phyloP scores from a whole-genome alignment of 2,888 invertebrate species.

The Hemithea aestivaria region DNA sequence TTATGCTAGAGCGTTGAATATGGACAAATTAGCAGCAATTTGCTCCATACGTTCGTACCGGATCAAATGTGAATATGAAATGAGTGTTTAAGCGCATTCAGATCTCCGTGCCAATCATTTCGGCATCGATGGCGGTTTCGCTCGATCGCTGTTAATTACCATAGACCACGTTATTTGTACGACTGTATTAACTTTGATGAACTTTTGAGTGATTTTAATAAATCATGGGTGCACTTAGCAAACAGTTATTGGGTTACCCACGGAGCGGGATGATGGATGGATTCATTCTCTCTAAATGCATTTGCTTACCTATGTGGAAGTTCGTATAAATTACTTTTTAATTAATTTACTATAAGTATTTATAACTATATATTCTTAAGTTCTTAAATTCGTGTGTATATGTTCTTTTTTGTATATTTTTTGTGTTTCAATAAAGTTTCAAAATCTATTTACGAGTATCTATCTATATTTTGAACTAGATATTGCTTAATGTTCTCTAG shows the following conservation, averaged over 20 bases:
- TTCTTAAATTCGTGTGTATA: too few species aligned
- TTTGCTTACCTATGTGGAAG: too few species aligned
- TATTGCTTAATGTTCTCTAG: too few species aligned
- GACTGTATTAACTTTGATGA: constrained; percentile 13
- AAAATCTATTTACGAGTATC: too few species aligned
- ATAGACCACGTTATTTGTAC: constrained; percentile 31
- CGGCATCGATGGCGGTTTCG: constrained; percentile 63
- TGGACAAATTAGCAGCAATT: constrained; percentile 70
- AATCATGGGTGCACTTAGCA: constrained; percentile 3
- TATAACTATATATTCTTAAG: too few species aligned
- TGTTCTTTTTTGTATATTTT: too few species aligned
- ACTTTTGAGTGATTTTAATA: constrained; percentile 11
- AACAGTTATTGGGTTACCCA: neutral
- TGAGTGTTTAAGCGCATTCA: constrained; percentile 72
- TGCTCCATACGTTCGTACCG: constrained; percentile 47
- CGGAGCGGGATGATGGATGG: too few species aligned
- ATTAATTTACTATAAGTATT: too few species aligned
- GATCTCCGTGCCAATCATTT: constrained; percentile 70
- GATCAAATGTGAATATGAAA: constrained; percentile 71
- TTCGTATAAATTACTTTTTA: too few species aligned
- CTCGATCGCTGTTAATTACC: constrained; percentile 51
- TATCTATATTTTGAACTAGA: too few species aligned
- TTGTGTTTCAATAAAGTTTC: too few species aligned
- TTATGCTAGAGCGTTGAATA: constrained; percentile 60
- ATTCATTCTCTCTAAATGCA: too few species aligned